phyloP scores from a whole-genome alignment of 2,797 vertebrate species.

The Halcyon leucocephala region DNA sequence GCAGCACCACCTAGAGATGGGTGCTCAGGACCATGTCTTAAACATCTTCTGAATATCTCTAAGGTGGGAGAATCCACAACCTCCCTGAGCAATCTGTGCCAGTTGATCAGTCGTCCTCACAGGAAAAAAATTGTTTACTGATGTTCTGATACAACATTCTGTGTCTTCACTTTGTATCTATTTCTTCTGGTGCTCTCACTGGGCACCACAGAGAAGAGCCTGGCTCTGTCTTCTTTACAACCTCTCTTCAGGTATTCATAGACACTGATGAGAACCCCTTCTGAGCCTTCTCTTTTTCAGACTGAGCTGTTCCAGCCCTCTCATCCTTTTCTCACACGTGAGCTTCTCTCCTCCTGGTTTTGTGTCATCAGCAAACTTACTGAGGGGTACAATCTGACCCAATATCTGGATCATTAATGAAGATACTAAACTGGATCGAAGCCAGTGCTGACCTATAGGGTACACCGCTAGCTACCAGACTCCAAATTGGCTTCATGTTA shows the following conservation, averaged over 20 bases:
- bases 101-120: neutral
- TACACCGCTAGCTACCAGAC: neutral
- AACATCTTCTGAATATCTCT: neutral
- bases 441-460: neutral
- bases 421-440: neutral
- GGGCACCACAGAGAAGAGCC: accelerated
- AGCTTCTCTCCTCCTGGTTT: neutral
- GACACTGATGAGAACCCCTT: neutral
- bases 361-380: neutral
- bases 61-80: neutral
- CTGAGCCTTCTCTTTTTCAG: neutral
- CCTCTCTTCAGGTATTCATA: neutral
- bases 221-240: neutral
- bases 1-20: neutral
- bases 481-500: too few relatives aligned
- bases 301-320: neutral
- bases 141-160: accelerated
- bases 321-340: neutral
- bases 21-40: neutral
- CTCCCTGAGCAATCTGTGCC: neutral
- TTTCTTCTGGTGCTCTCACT: neutral
- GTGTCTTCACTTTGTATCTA: neutral
- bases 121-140: neutral
- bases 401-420: neutral
- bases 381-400: neutral